Evolutionary conservation across 2,797 vertebrate species (phyloP), one percentile per base, ranked within the genome.

Genomic region (Gastrophryne carolinensis): DNA sequence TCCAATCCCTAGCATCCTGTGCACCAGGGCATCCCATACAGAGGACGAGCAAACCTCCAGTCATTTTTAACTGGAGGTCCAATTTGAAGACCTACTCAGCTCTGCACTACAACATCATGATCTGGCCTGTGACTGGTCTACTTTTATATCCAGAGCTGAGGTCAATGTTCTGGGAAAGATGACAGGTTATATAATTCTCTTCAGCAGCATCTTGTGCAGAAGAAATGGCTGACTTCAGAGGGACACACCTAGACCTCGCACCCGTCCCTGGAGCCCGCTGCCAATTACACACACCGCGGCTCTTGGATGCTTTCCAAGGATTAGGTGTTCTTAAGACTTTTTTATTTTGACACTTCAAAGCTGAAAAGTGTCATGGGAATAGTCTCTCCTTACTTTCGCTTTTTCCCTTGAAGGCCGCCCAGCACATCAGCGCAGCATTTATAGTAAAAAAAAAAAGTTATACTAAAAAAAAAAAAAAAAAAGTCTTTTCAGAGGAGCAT

Each of bases 301-400:
- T 69, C 86, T 95, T 95, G 94, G 94, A 92, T 76, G 29, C 1
- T 72, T 62, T 88, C 92, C 94, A 95, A 93, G 92, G 92, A 95
- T 96, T 95, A 95, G 94, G 93, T 95, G 94, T 95, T 95, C 93
- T 91, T 80, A 79, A 84, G 89, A 90, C 92, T 89, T 79, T 88
- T 90, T 89, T 62, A n/a, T 60, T 81, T 88, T 90, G 89, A 86
- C 91, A 89, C 88, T 86, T 82, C 86, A 75, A 88, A 91, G 87
- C 83, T 83, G 84, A 65, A 10, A 84, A 86, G 88, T 92, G 90
- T 86, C 90, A 88, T 86, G 91, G 92, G 92, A 94, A 91, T 87
- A 85, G 82, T 84, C 84, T 76, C 80, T 79, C 57, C 87, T 87
- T n/a, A n/a, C 85, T 83, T 79, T 80, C 77, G n/a, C 82, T 61